Conservation (phyloP, 2,113 vertebrate genomes). For the Illadopsis cleaveri region DNA sequence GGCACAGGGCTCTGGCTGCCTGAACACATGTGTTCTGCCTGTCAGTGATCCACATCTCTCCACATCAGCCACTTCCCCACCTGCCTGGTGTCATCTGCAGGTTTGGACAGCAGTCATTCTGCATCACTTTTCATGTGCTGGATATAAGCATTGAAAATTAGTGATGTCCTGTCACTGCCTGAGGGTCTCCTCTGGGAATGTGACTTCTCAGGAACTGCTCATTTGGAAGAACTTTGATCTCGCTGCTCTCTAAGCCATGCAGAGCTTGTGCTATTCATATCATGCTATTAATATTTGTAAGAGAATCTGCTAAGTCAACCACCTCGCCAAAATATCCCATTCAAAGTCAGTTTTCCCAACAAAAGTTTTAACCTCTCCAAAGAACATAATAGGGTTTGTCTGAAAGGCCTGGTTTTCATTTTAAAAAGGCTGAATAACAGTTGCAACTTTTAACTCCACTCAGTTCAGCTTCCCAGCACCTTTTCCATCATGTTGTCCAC, state of each 20-base stretch:
- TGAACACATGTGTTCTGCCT: accelerated
- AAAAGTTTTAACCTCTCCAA: background rate
- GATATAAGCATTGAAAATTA: background rate
- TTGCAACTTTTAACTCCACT: background rate
- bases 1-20: background rate
- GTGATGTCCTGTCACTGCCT: background rate
- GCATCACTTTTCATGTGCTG: background rate
- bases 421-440: background rate
- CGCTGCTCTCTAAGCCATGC: background rate
- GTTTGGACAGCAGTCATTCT: background rate
- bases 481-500: background rate
- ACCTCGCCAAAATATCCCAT: background rate
- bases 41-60: background rate
- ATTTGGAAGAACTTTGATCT: background rate
- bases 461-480: background rate
- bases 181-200: background rate
- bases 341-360: background rate
- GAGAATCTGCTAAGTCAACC: background rate
- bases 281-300: background rate
- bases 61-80: background rate
- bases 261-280: background rate
- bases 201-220: background rate
- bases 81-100: background rate
- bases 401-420: constrained; percentile 6
- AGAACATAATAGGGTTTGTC: background rate